Conservation (phyloP, 2,888 invertebrate genomes). For the Diaperis boleti region DNA sequence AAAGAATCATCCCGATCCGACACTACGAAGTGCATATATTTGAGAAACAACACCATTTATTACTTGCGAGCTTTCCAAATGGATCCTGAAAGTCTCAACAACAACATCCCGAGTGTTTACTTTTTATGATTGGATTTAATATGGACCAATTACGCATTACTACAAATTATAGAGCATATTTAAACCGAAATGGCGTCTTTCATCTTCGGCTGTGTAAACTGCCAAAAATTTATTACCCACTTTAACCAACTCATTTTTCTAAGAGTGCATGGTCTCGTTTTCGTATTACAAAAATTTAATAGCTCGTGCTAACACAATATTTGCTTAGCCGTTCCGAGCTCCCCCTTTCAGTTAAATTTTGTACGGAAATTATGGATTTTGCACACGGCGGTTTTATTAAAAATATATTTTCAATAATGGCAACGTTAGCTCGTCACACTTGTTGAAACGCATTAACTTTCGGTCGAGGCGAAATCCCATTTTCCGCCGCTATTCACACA, state of each 20-base stretch:
- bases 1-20: too few species aligned
- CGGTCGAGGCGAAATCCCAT: neutral
- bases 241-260: constrained; percentile 33
- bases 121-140: too few species aligned
- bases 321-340: constrained; percentile 5
- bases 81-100: too few species aligned
- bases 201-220: constrained; percentile 19
- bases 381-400: neutral
- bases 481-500: neutral
- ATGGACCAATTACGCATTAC: neutral
- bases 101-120: too few species aligned
- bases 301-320: constrained; percentile 24
- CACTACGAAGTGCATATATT: too few species aligned
- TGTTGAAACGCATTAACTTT: constrained; percentile 2
- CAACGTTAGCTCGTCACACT: neutral
- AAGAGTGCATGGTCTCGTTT: constrained; percentile 27
- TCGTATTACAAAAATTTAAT: constrained; percentile 29
- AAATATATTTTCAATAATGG: constrained; percentile 14
- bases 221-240: constrained; percentile 30
- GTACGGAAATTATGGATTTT: constrained; percentile 16
- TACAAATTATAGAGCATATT: constrained; percentile 29
- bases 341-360: constrained; percentile 9
- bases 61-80: too few species aligned
- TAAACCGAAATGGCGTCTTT: constrained; percentile 26
- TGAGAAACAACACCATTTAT: too few species aligned